These are phyloP conservation scores for Gephyroberyx darwinii DNA, from an alignment of 2,797 vertebrate species.

Conservation along the genomic window DNA sequence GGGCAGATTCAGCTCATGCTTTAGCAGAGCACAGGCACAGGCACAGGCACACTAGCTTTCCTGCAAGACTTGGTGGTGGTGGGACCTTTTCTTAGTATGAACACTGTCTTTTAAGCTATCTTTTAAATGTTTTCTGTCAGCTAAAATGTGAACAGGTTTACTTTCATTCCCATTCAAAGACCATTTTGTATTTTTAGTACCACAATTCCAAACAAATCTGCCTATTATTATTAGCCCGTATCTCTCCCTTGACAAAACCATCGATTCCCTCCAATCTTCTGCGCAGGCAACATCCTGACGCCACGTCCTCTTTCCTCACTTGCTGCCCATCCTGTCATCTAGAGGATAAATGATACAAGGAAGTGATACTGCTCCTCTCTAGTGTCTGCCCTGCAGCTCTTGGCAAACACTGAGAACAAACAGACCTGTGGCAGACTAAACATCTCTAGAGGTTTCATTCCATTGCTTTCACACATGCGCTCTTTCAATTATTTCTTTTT, in stretches of 20 bases:
- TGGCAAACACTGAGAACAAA: constrained; percentile 65
- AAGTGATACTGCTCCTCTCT: constrained; percentile 50
- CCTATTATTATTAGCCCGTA: too few species aligned
- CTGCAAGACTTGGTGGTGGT: too few species aligned
- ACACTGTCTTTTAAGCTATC: too few species aligned
- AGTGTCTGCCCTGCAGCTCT: constrained; percentile 41
- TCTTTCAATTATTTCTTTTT: neutral
- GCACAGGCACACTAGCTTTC: neutral
- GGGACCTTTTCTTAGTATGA: too few species aligned
- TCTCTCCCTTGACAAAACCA: too few species aligned
- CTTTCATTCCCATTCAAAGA: too few species aligned
- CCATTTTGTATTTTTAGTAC: too few species aligned
- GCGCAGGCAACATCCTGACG: neutral
- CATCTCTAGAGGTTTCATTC: constrained; percentile 15
- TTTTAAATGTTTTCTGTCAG: too few species aligned
- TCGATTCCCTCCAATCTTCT: too few species aligned
- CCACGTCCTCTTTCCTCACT: constrained; percentile 9
- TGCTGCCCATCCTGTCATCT: constrained; percentile 19
- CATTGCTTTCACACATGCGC: constrained; percentile 19
- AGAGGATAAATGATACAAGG: constrained; percentile 11
- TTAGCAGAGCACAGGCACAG: constrained; percentile 40
- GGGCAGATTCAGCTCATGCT: constrained; percentile 40
- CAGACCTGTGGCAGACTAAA: constrained; percentile 48
- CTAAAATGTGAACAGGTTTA: too few species aligned
- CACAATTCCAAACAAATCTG: too few species aligned